phyloP scores from a whole-genome alignment of 2,113 vertebrate species.

The Progne subis region DNA sequence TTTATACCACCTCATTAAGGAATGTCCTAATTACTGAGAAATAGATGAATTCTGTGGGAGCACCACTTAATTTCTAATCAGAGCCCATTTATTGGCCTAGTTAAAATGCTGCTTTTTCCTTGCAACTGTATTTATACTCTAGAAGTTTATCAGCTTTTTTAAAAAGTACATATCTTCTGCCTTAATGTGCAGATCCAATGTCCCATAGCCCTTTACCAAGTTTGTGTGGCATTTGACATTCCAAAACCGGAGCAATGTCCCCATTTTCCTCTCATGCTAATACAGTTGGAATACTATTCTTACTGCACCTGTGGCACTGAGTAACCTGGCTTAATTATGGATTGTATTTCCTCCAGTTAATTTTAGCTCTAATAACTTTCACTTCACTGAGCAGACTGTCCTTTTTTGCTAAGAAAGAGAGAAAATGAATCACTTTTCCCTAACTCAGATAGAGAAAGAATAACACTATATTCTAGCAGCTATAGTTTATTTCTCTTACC shows the following conservation, averaged over 20 bases:
- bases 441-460: background rate
- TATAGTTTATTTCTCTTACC: background rate
- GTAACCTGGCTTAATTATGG: conserved; percentile 5
- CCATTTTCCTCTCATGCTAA: background rate
- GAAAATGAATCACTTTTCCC: background rate
- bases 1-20: background rate
- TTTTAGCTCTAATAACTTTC: conserved; percentile 7
- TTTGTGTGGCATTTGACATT: background rate
- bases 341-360: background rate
- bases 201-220: background rate
- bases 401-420: background rate
- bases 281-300: background rate
- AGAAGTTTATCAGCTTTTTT: background rate
- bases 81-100: background rate
- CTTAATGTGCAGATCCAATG: background rate
- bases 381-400: background rate
- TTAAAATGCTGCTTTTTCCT: background rate
- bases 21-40: background rate
- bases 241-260: background rate
- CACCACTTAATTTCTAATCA: background rate
- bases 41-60: background rate
- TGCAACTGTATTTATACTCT: background rate
- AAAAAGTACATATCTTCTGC: background rate
- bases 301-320: background rate
- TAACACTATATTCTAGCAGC: background rate